Conservation (phyloP, 2,888 invertebrate species). For the Erebia aethiops region DNA sequence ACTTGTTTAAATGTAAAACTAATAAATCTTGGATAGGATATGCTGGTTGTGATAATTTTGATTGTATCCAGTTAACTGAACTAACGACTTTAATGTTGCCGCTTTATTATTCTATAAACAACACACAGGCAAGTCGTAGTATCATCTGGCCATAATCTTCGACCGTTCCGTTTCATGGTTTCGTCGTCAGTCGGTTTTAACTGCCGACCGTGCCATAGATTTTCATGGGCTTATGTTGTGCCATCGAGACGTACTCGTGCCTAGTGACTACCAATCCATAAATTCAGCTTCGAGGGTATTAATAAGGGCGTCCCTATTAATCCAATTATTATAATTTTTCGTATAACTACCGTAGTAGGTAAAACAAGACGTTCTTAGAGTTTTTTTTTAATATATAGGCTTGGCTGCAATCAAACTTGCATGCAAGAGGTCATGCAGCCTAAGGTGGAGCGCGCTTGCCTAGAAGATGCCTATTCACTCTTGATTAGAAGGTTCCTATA, state of each 20-base stretch:
- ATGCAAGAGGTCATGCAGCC: too few species aligned
- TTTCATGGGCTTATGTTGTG: slow-evolving; percentile 47
- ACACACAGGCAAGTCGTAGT: slow-evolving; percentile 4
- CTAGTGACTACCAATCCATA: slow-evolving; percentile 34
- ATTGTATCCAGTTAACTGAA: slow-evolving; percentile 4
- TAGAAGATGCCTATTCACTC: too few species aligned
- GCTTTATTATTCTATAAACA: slow-evolving; percentile 11
- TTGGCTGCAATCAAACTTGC: too few species aligned
- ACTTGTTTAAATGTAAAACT: too few species aligned
- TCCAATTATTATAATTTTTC: too few species aligned
- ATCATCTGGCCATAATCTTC: slow-evolving; percentile 27
- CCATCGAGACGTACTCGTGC: slow-evolving; percentile 42
- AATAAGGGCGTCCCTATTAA: not conserved
- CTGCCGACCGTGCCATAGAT: slow-evolving; percentile 47
- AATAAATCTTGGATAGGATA: not conserved
- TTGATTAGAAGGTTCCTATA: too few species aligned
- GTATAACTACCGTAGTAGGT: too few species aligned
- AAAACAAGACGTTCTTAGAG: too few species aligned
- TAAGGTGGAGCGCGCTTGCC: too few species aligned
- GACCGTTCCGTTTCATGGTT: slow-evolving; percentile 30
- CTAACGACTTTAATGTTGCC: slow-evolving; percentile 4
- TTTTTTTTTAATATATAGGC: too few species aligned
- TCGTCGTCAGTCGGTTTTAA: slow-evolving; percentile 23
- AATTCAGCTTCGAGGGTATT: slow-evolving; percentile 40
- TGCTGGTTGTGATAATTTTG: not conserved